Percentiles rank a stretch among this genome's conserved stretches.
These are phyloP conservation scores for Chouioia cunea DNA, from an alignment of 2,888 invertebrate genomes.

Conservation along the genomic window DNA sequence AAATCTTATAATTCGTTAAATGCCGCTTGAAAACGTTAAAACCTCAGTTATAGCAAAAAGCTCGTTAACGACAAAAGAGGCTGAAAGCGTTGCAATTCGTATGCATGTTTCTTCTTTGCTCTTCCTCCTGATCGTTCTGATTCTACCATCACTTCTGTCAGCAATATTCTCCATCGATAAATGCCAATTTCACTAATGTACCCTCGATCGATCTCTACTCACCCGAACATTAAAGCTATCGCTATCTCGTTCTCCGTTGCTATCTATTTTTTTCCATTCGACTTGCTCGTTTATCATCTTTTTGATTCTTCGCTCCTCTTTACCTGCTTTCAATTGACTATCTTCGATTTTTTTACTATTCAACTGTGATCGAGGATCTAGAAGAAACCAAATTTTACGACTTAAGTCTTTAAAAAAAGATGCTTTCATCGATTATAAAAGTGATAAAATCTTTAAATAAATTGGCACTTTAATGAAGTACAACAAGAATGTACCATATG, in stretches of 20 bases:
- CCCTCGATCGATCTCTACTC: slow-evolving; percentile 42
- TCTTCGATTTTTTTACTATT: slow-evolving; percentile 3
- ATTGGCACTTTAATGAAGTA: too few relatives aligned
- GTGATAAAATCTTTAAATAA: too few relatives aligned
- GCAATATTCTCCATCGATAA: slow-evolving; percentile 49
- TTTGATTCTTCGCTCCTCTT: slow-evolving; percentile 12
- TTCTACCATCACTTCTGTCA: slow-evolving; percentile 32
- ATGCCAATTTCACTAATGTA: slow-evolving; percentile 49
- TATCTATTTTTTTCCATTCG: slow-evolving; percentile 14
- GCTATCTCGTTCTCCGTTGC: neutral
- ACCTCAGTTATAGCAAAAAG: slow-evolving; percentile 23
- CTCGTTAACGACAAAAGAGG: slow-evolving; percentile 30
- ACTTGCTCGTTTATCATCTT: slow-evolving; percentile 14
- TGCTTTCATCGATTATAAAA: too few relatives aligned
- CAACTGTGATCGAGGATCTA: too few relatives aligned
- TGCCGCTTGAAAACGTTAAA: too few relatives aligned
- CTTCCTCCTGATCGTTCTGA: slow-evolving; percentile 27
- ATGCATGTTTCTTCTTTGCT: slow-evolving; percentile 7
- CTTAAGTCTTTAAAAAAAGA: too few relatives aligned
- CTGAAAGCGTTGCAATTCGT: slow-evolving; percentile 11
- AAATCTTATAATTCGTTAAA: too few relatives aligned
- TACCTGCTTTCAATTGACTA: neutral
- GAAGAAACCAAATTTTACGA: too few relatives aligned
- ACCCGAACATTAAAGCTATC: slow-evolving; percentile 36
- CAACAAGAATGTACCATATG: too few relatives aligned